phyloP scores from a whole-genome alignment of 2,888 invertebrate species.

The Dioctria linearis region DNA sequence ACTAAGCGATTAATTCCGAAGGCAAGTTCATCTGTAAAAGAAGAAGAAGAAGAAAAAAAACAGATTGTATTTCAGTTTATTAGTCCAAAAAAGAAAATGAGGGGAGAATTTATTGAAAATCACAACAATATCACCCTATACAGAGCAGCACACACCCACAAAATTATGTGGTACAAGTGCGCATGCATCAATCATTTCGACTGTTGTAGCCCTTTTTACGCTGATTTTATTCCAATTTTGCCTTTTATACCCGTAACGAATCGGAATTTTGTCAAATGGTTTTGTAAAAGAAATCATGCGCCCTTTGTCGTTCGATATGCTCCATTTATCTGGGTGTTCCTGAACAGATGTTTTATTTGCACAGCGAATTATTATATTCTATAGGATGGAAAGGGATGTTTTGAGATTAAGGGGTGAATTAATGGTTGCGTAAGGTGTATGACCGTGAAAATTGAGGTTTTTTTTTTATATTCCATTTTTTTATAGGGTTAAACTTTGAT shows the following conservation, averaged over 20 bases:
- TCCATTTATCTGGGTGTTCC: slow-evolving; percentile 70
- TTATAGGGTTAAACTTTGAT: no score
- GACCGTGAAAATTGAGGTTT: not conserved
- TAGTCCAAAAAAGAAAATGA: slow-evolving; percentile 36
- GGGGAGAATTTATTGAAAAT: slow-evolving; percentile 40
- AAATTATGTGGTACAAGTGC: slow-evolving; percentile 61
- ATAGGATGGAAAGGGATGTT: slow-evolving; percentile 20
- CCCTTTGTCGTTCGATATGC: slow-evolving; percentile 68
- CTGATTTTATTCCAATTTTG: slow-evolving; percentile 53
- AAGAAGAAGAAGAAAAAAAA: slow-evolving; percentile 61
- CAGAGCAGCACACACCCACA: slow-evolving; percentile 58
- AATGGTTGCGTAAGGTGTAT: slow-evolving; percentile 46
- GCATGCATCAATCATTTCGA: slow-evolving; percentile 59
- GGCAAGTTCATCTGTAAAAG: slow-evolving; percentile 83
- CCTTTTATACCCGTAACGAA: slow-evolving; percentile 68
- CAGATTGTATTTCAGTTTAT: not conserved
- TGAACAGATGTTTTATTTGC: slow-evolving; percentile 72
- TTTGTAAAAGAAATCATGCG: slow-evolving; percentile 66
- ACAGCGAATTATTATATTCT: slow-evolving; percentile 58
- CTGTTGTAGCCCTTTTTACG: slow-evolving; percentile 44
- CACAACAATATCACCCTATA: slow-evolving; percentile 14
- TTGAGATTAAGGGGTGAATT: slow-evolving; percentile 41
- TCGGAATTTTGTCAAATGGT: slow-evolving; percentile 71
- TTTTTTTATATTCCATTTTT: no score
- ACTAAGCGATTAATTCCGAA: slow-evolving; percentile 88